Percentiles rank a stretch among this genome's conserved stretches.
Evolutionary conservation across 2,113 vertebrate species (phyloP).

Genomic region (Gallinago media): DNA sequence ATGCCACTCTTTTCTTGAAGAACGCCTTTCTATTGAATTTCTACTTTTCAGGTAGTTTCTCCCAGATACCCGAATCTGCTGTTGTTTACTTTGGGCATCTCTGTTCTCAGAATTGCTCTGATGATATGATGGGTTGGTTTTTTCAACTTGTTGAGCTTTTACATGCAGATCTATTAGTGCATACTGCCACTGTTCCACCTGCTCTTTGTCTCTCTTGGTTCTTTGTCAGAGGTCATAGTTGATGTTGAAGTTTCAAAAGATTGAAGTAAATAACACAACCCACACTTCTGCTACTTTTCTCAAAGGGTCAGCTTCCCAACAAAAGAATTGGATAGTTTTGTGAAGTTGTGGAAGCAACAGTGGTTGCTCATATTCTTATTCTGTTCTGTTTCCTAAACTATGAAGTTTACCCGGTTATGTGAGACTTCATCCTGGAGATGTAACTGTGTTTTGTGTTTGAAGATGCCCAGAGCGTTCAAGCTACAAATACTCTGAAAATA

Average conservation of each 20-base stretch:
- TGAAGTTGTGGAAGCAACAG: background rate
- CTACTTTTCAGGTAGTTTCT: background rate
- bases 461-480: background rate
- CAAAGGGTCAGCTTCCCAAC: background rate
- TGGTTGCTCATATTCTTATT: background rate
- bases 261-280: conserved; percentile 20
- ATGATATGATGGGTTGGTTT: background rate
- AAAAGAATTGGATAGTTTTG: background rate
- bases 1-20: background rate
- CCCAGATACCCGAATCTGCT: background rate
- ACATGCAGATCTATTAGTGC: background rate
- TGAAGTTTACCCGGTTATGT: background rate
- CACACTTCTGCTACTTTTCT: conserved; percentile 10
- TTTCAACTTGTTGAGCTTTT: background rate
- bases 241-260: background rate
- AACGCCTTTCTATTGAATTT: background rate
- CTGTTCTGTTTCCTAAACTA: background rate
- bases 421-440: background rate
- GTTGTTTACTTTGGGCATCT: background rate
- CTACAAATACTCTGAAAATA: background rate
- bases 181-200: background rate
- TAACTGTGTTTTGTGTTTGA: background rate
- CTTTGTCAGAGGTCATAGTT: background rate
- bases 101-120: background rate
- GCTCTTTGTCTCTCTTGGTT: background rate